Conservation (phyloP, 2,797 vertebrate species). For the Karalla daura region DNA sequence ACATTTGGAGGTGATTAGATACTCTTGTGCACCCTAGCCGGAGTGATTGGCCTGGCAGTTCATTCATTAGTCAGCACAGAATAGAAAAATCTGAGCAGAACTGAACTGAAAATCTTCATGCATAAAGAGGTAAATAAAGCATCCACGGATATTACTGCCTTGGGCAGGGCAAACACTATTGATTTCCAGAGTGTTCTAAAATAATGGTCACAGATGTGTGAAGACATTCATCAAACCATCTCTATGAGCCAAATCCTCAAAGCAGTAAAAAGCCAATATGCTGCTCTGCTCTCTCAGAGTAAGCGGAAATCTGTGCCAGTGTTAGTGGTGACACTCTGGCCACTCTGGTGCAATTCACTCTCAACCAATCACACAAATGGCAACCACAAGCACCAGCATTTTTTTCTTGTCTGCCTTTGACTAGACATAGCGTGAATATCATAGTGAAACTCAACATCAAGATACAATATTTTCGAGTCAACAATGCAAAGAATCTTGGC, state of each 20-base stretch:
- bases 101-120: conserved; percentile 61
- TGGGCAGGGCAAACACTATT: conserved; percentile 78
- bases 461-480: conserved; percentile 26
- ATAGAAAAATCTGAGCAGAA: conserved; percentile 62
- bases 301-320: conserved; percentile 68
- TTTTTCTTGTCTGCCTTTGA: conserved; percentile 15
- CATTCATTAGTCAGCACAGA: conserved; percentile 75
- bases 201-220: conserved; percentile 81
- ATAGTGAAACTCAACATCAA: conserved; percentile 39
- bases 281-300: conserved; percentile 56
- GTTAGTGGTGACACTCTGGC: conserved; percentile 58
- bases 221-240: conserved; percentile 77
- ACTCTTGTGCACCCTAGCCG: conserved; percentile 36
- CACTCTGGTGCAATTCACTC: conserved; percentile 47
- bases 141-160: conserved; percentile 75
- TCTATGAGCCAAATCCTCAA: conserved; percentile 68
- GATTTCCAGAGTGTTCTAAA: conserved; percentile 76
- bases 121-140: conserved; percentile 81
- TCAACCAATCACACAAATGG: conserved; percentile 35
- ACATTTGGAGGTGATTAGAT: conserved; percentile 76
- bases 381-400: conserved; percentile 9
- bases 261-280: conserved; percentile 67
- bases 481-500: conserved; percentile 18
- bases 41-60: conserved; percentile 55
- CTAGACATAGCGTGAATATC: neutral